phyloP scores from a whole-genome alignment of 2,888 invertebrate genomes.

The Patella depressa region DNA sequence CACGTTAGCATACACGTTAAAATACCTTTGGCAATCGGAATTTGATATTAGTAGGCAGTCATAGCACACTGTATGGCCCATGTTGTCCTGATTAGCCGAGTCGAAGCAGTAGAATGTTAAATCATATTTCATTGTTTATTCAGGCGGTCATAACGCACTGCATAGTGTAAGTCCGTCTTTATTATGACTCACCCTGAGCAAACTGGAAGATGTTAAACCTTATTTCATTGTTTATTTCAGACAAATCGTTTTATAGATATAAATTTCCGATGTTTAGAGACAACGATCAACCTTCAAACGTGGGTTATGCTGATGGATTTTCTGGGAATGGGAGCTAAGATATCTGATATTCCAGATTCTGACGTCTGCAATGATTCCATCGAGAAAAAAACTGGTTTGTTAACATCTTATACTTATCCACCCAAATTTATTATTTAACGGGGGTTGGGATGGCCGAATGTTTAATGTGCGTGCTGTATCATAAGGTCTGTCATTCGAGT shows the following conservation, averaged over 20 bases:
- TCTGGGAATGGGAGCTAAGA: slow-evolving; percentile 78
- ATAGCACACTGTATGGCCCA: too few relatives aligned
- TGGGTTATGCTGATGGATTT: slow-evolving; percentile 97
- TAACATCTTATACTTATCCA: too few relatives aligned
- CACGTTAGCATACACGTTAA: background rate
- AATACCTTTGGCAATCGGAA: too few relatives aligned
- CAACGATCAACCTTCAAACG: slow-evolving; percentile 91
- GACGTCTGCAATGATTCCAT: slow-evolving; percentile 4
- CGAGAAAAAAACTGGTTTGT: slow-evolving; percentile 10
- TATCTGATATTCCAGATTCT: slow-evolving; percentile 28
- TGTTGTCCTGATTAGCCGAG: too few relatives aligned
- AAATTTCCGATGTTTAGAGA: slow-evolving; percentile 91
- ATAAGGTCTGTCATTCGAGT: too few relatives aligned
- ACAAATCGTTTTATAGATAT: slow-evolving; percentile 80
- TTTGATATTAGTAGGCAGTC: too few relatives aligned
- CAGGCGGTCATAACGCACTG: too few relatives aligned
- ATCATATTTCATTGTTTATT: slow-evolving; percentile 18
- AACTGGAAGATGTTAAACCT: background rate
- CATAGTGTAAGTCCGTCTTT: background rate
- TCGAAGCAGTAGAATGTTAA: too few relatives aligned
- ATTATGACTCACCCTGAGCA: too few relatives aligned
- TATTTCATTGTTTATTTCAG: slow-evolving; percentile 47
- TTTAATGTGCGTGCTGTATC: too few relatives aligned
- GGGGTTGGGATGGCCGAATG: too few relatives aligned
- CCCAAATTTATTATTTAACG: too few relatives aligned